Percentiles rank a stretch among this genome's conserved stretches.
Conservation (phyloP, 37 sponge, comb jelly and placozoan genomes). For the Halisarca cf. caerulea region DNA sequence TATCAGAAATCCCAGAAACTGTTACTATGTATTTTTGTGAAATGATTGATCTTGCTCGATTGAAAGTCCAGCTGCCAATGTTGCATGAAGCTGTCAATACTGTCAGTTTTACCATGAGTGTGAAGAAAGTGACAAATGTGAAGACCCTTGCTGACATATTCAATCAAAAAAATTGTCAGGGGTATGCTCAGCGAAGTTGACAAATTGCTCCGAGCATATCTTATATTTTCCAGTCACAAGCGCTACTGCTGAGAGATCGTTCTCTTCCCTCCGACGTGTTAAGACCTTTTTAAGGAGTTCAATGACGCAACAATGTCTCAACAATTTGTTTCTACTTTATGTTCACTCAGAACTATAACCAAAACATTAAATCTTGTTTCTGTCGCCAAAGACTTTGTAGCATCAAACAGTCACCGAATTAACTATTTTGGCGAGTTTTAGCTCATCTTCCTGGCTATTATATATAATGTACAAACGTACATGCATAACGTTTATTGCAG, state of each 20-base stretch:
- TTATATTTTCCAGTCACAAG: constrained; percentile 68
- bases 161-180: background rate
- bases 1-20: constrained; percentile 7
- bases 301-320: constrained; percentile 50
- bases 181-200: constrained; percentile 34
- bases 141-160: constrained; percentile 9
- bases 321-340: background rate
- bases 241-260: constrained; percentile 60
- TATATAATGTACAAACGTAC: too few species aligned
- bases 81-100: constrained; percentile 3
- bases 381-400: background rate
- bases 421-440: too few species aligned
- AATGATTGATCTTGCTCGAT: constrained; percentile 1
- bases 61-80: constrained; percentile 14
- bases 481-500: too few species aligned
- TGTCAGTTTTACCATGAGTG: background rate
- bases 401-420: background rate
- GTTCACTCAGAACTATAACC: background rate
- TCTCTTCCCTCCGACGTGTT: constrained; percentile 53
- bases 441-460: too few species aligned
- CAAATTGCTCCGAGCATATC: constrained; percentile 36
- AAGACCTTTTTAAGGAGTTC: constrained; percentile 47
- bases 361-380: background rate
- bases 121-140: constrained; percentile 18
- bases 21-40: background rate